Evolutionary conservation across 2,888 invertebrate genomes (phyloP), one percentile per base, ranked within the genome.

Genomic region (Conus canariensis): DNA sequence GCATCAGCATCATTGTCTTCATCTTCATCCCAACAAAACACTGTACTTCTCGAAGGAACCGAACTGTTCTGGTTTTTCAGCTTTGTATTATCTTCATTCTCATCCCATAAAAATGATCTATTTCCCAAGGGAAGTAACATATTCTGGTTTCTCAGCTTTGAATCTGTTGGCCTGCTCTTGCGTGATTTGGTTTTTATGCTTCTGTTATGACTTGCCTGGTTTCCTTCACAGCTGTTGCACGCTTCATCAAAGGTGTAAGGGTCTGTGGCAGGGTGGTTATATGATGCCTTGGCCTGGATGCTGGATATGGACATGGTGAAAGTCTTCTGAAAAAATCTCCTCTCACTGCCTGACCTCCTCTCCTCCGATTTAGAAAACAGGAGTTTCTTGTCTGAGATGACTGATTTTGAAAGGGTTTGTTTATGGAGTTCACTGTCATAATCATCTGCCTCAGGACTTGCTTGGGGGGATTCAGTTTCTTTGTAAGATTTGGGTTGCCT

Each of bases 401-500:
- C n/a, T 4, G 89, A 82, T 70, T 30, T 67, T 12, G 80, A 82
- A 7, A 30, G 19, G 60, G 8, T 80, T 16, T 60, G 80, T 9
- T 80, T 77, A n/a, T n/a, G 74, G 1, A 19, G 8, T 58, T n/a
- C 6, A 45, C n/a, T 64, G 5, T 22, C 10, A 19, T n/a, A 19
- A 56, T 77, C 30, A 16, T n/a, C 58, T 0, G 14, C 25, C n/a
- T 67, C 70, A 16, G 22, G 58, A 10, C 64, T 58, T n/a, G 70
- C 85, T 7, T 30, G 14, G 14, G 45, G 25, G 5, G 45, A 30
- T 14, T 89, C 85, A 60, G 14, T 10, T 85, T 89, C 89, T 30
- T 59, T 89, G 85, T 89, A 89, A 45, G 85, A 89, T 77, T 89
- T 85, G 12, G 85, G 89, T 45, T 89, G 74, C 30, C 85, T 83